Conservation (phyloP, 2,113 vertebrate species). For the Grus americana region DNA sequence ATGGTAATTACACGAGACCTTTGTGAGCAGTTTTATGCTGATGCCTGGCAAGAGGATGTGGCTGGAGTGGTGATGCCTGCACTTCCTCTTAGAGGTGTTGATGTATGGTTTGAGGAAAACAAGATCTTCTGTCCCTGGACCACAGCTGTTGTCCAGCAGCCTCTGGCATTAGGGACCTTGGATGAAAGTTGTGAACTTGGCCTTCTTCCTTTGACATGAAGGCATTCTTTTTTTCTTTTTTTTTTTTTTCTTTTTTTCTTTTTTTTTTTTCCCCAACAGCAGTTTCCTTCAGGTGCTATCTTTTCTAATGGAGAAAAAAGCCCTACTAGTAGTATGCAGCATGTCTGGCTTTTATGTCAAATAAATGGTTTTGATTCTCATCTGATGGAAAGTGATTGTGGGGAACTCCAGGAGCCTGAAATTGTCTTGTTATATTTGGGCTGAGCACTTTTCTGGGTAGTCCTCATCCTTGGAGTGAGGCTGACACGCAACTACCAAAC, state of each 20-base stretch:
- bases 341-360: background rate
- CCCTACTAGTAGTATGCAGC: background rate
- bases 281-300: background rate
- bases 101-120: background rate
- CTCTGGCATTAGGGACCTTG: background rate
- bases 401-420: background rate
- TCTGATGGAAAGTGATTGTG: background rate
- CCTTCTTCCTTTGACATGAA: background rate
- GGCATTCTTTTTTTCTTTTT: background rate
- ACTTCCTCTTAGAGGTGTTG: slow-evolving; percentile 3
- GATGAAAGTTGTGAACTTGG: background rate
- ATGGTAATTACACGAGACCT: background rate
- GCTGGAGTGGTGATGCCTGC: background rate
- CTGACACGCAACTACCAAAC: background rate
- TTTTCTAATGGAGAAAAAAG: background rate
- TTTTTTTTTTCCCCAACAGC: background rate
- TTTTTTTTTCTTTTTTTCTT: no score
- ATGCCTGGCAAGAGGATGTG: slow-evolving; percentile 35
- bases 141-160: background rate
- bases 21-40: slow-evolving; percentile 36
- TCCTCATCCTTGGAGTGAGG: background rate
- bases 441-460: background rate
- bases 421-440: background rate
- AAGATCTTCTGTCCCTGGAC: background rate
- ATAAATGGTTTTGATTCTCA: background rate